These are phyloP conservation scores for Cantharis nigra DNA, from an alignment of 2,888 invertebrate genomes.

Conservation along the genomic window DNA sequence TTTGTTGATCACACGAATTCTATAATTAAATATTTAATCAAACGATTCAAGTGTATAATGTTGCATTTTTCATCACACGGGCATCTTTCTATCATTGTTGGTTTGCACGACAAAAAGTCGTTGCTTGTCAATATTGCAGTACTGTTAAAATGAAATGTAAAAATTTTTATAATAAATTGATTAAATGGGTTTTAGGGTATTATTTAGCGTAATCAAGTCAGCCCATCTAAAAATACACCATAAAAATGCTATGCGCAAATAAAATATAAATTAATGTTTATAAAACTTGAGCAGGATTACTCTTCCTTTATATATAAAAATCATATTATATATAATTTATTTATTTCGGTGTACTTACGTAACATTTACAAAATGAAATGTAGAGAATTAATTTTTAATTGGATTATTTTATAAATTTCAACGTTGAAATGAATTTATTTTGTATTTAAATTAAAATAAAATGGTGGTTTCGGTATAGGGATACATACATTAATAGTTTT, in stretches of 20 bases:
- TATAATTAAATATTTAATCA: neutral
- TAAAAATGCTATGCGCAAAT: neutral
- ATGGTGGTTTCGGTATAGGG: neutral
- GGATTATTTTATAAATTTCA: neutral
- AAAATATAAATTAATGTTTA: neutral
- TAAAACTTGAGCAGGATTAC: neutral
- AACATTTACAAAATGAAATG: neutral
- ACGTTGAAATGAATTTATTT: neutral
- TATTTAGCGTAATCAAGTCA: neutral
- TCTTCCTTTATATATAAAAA: neutral
- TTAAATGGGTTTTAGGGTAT: neutral
- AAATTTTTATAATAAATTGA: neutral
- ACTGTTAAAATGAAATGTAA: no score
- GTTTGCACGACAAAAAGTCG: no score
- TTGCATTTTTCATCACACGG: no score
- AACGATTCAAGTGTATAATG: neutral
- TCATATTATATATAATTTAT: neutral
- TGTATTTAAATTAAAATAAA: neutral
- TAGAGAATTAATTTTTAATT: neutral
- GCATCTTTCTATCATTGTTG: no score
- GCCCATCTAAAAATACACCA: neutral
- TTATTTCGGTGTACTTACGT: neutral
- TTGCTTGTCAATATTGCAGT: no score
- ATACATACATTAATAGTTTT: neutral
- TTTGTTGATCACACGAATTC: neutral